Conservation (phyloP, 2,888 invertebrate genomes). For the Mythimna ferrago region DNA sequence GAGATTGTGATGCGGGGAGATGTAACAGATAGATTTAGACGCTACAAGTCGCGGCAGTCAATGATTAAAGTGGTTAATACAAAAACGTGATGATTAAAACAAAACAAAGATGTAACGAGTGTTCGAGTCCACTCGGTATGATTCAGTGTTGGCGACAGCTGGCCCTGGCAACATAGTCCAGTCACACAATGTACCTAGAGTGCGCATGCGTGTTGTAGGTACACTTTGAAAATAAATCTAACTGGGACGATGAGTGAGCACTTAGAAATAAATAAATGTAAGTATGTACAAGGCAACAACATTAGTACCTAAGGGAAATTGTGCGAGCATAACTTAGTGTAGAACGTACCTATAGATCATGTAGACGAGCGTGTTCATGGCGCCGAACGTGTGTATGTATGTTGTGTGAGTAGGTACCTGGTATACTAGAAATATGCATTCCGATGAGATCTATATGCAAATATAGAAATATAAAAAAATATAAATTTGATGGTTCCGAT, state of each 20-base stretch:
- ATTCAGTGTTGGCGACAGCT: constrained; percentile 41
- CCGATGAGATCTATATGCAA: constrained; percentile 3
- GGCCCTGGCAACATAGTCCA: constrained; percentile 20
- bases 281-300: neutral
- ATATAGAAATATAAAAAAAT: constrained; percentile 48
- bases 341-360: neutral
- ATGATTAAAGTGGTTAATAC: constrained; percentile 23
- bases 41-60: constrained; percentile 26
- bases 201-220: constrained; percentile 14
- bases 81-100: constrained; percentile 43
- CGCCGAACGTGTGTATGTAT: neutral
- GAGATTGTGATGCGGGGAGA: neutral
- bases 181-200: constrained; percentile 12
- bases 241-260: constrained; percentile 24
- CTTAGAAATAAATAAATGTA: constrained; percentile 19
- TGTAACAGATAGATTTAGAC: neutral
- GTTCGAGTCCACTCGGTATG: constrained; percentile 48
- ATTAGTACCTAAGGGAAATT: constrained; percentile 1
- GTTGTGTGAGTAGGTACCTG: neutral
- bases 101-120: constrained; percentile 44
- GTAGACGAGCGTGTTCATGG: neutral
- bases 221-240: constrained; percentile 23
- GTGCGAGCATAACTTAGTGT: constrained; percentile 24
- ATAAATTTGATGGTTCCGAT: constrained; percentile 64
- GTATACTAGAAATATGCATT: neutral